These are phyloP conservation scores for Amphiprion percula DNA, from an alignment of 2,113 vertebrate species.

Conservation along the genomic window DNA sequence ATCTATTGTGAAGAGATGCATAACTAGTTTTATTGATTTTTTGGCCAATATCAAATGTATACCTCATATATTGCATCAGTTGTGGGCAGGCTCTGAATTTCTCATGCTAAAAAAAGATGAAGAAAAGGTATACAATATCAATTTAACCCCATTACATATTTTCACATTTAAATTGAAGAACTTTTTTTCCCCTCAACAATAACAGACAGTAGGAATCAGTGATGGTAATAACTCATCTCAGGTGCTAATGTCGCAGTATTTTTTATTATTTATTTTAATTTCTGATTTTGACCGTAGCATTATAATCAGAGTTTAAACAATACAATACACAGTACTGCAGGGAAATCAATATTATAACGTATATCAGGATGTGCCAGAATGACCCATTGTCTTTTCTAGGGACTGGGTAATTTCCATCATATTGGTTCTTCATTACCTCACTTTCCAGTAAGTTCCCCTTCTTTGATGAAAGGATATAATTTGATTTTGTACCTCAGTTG, in stretches of 20 bases:
- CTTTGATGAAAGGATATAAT: not conserved
- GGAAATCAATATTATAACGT: not conserved
- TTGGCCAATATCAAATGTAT: not conserved
- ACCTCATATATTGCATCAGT: not conserved
- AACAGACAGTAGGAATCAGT: not conserved
- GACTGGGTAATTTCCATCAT: not conserved
- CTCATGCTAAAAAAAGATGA: not conserved
- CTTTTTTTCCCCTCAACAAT: not conserved
- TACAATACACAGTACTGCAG: too few species aligned
- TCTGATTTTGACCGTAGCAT: not conserved
- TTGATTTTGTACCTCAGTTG: not conserved
- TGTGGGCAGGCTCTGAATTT: not conserved
- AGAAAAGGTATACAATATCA: not conserved
- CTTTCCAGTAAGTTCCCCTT: not conserved
- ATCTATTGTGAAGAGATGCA: slow-evolving; percentile 2
- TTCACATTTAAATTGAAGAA: not conserved
- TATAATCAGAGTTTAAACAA: too few species aligned
- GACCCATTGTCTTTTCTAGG: not conserved
- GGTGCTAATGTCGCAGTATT: not conserved
- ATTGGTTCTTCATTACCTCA: not conserved
- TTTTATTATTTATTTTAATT: not conserved
- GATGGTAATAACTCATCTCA: not conserved
- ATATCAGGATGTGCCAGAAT: not conserved
- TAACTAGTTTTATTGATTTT: slow-evolving; percentile 11
- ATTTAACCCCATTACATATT: not conserved